phyloP scores from a whole-genome alignment of 2,113 vertebrate genomes.

The Polypterus senegalus region DNA sequence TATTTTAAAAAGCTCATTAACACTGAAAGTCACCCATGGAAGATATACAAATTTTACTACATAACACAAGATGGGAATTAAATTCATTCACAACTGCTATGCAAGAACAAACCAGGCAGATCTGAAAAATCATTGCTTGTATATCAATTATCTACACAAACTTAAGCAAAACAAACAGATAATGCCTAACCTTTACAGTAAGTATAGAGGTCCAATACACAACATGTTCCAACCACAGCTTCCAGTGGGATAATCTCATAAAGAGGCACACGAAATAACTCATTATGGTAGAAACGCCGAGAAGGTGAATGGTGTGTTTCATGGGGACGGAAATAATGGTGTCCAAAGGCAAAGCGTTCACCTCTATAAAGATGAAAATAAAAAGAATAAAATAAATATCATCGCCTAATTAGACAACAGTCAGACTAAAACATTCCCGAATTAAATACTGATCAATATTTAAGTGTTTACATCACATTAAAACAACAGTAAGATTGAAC shows the following conservation, averaged over 20 bases:
- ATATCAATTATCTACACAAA: no score
- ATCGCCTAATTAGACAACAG: neutral
- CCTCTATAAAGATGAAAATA: conserved; percentile 49
- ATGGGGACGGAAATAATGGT: conserved; percentile 96
- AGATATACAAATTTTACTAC: no score
- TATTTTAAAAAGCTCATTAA: no score
- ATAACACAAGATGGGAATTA: no score
- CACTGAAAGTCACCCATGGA: no score
- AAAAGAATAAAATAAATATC: neutral
- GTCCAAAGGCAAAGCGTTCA: conserved; percentile 91
- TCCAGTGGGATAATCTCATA: conserved; percentile 97
- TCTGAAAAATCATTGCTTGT: no score
- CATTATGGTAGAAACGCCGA: conserved; percentile 90
- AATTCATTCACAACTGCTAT: no score
- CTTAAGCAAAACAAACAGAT: no score
- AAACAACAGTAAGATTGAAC: neutral
- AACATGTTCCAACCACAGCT: conserved; percentile 88
- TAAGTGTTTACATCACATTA: neutral
- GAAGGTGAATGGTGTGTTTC: conserved; percentile 96
- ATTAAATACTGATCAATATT: neutral
- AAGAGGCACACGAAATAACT: conserved; percentile 87
- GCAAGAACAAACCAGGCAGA: no score
- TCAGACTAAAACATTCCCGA: neutral
- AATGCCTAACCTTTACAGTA: conserved; percentile 80
- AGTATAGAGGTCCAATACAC: conserved; percentile 90